Conservation (phyloP, 2,888 invertebrate species). For the Pycnomerus fuliginosus region DNA sequence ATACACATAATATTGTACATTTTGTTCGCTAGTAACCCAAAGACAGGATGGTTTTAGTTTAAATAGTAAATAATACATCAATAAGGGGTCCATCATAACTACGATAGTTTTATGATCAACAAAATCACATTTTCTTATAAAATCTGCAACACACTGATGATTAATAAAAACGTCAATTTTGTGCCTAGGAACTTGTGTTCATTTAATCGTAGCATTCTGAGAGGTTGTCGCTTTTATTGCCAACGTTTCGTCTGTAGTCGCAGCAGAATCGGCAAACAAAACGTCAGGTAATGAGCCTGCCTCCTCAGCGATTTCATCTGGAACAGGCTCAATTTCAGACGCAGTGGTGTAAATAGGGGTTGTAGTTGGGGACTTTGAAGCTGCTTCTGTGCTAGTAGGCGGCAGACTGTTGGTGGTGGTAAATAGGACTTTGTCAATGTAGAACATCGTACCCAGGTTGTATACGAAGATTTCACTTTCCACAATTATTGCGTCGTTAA, state of each 20-base stretch:
- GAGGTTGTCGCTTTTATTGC: conserved; percentile 17
- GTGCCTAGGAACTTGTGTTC: conserved; percentile 23
- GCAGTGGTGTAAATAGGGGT: conserved; percentile 30
- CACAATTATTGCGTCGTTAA: conserved; percentile 60
- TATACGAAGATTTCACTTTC: conserved; percentile 66
- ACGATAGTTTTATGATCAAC: not conserved
- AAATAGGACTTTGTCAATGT: conserved; percentile 61
- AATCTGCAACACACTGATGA: conserved; percentile 9
- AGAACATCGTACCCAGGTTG: conserved; percentile 66
- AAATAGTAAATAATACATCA: not conserved
- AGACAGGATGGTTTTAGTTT: not conserved
- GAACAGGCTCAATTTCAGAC: conserved; percentile 43
- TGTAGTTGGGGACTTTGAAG: conserved; percentile 23
- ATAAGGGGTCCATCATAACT: not conserved
- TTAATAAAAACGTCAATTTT: conserved; percentile 2
- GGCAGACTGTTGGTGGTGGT: conserved; percentile 42
- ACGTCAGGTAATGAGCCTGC: conserved; percentile 48
- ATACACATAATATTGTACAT: conserved; percentile 29
- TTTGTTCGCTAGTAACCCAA: conserved; percentile 6
- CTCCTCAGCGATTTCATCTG: conserved; percentile 48
- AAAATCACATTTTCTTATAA: conserved; percentile 11
- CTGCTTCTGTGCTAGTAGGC: conserved; percentile 32
- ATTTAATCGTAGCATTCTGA: conserved; percentile 33
- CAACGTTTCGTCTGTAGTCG: conserved; percentile 26
- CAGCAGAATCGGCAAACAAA: conserved; percentile 47